Percentiles rank a stretch among this genome's conserved stretches.
Conservation (phyloP, 2,113 vertebrate species). For the Tringa solitaria region DNA sequence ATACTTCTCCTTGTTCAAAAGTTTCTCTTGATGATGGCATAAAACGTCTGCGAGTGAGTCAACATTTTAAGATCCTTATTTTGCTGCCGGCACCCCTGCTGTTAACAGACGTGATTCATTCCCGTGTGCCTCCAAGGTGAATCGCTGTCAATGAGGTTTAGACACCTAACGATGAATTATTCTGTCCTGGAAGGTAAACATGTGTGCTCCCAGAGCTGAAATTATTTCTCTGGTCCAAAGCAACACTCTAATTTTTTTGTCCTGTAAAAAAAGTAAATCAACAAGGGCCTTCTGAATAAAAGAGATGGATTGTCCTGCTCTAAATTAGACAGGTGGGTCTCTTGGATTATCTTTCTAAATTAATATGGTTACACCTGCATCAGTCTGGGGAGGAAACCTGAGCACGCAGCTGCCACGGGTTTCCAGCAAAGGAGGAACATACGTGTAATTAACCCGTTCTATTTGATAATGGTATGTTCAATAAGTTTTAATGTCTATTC, state of each 20-base stretch:
- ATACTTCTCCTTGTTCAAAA: not conserved
- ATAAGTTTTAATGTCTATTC: not conserved
- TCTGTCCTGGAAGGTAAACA: not conserved
- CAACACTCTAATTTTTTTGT: not conserved
- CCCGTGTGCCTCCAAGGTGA: not conserved
- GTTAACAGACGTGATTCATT: not conserved
- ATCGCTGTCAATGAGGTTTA: not conserved
- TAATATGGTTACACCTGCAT: not conserved
- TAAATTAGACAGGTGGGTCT: not conserved
- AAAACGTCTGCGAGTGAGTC: not conserved
- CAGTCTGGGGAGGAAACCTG: not conserved
- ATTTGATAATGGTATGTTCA: not conserved
- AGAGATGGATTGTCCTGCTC: not conserved
- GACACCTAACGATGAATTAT: not conserved
- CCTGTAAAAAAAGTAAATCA: not conserved
- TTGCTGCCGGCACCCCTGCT: not conserved
- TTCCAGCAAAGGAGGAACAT: not conserved
- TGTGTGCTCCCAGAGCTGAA: not conserved
- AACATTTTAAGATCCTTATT: not conserved
- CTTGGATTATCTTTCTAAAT: not conserved
- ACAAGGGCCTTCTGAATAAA: not conserved
- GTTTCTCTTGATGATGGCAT: not conserved
- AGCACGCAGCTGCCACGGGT: not conserved
- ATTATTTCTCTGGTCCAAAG: not conserved
- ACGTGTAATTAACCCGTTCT: not conserved